Evolutionary conservation across 2,888 invertebrate genomes (phyloP).

Genomic region (Meta bourneti): DNA sequence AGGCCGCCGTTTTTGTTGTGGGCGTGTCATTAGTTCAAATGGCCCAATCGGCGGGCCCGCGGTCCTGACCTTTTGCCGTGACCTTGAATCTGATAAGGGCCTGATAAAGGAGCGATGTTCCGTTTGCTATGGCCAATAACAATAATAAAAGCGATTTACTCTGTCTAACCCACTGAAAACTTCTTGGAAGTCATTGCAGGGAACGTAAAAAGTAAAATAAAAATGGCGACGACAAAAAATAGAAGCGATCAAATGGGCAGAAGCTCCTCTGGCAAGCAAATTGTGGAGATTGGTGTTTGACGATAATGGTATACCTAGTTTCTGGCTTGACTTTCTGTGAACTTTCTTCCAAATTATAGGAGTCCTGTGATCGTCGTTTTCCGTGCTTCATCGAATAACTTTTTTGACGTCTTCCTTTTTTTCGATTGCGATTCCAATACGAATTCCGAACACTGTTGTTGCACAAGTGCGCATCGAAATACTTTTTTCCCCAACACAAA

Average conservation of each 20-base stretch:
- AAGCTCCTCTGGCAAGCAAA: background rate
- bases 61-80: conserved; percentile 38
- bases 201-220: background rate
- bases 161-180: conserved; percentile 32
- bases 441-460: background rate
- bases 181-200: background rate
- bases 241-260: background rate
- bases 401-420: background rate
- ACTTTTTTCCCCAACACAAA: too few relatives aligned
- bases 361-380: background rate
- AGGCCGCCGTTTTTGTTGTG: conserved; percentile 64
- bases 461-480: background rate
- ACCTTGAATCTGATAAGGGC: conserved; percentile 51
- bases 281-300: background rate
- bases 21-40: conserved; percentile 53
- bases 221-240: background rate
- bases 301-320: background rate
- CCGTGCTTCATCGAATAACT: background rate
- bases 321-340: background rate
- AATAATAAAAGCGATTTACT: conserved; percentile 50
- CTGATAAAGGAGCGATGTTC: conserved; percentile 40
- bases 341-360: background rate
- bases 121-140: conserved; percentile 1
- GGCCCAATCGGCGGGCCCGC: conserved; percentile 38
- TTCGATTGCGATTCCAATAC: background rate